Conservation (phyloP, 2,113 vertebrate species). For the Enhydra lutris region DNA sequence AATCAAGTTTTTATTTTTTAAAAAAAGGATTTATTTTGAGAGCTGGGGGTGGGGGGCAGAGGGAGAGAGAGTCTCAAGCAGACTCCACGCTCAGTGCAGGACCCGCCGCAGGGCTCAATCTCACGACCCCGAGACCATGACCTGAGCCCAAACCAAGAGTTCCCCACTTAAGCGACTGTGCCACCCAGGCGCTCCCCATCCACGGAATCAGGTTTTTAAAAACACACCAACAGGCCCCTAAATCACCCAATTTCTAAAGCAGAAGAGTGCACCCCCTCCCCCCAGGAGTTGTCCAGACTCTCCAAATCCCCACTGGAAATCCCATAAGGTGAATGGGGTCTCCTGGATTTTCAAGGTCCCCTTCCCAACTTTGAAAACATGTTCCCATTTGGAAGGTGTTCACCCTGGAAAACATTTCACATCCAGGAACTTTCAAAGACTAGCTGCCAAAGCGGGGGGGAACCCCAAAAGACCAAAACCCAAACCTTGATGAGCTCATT, state of each 20-base stretch:
- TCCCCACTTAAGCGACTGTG: not conserved
- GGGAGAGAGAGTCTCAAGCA: not conserved
- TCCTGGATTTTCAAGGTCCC: not conserved
- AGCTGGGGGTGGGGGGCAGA: not conserved
- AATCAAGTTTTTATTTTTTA: not conserved
- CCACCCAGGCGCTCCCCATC: not conserved
- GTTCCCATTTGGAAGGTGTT: not conserved
- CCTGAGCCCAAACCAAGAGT: not conserved
- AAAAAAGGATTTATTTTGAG: not conserved
- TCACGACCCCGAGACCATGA: not conserved
- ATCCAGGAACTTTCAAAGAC: not conserved
- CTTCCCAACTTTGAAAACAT: not conserved
- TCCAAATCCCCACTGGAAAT: not conserved
- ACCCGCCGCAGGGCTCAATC: not conserved
- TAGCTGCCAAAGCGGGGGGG: not conserved
- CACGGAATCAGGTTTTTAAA: not conserved
- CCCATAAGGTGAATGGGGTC: not conserved
- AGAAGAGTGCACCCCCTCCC: not conserved
- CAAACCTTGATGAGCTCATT: not conserved
- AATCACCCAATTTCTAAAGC: not conserved
- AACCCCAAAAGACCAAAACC: not conserved
- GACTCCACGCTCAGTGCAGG: fast-evolving
- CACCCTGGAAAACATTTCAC: not conserved
- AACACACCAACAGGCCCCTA: not conserved
- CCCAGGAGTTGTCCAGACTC: not conserved